phyloP scores from a whole-genome alignment of 2,113 vertebrate genomes.

The Sinosuthora webbiana region DNA sequence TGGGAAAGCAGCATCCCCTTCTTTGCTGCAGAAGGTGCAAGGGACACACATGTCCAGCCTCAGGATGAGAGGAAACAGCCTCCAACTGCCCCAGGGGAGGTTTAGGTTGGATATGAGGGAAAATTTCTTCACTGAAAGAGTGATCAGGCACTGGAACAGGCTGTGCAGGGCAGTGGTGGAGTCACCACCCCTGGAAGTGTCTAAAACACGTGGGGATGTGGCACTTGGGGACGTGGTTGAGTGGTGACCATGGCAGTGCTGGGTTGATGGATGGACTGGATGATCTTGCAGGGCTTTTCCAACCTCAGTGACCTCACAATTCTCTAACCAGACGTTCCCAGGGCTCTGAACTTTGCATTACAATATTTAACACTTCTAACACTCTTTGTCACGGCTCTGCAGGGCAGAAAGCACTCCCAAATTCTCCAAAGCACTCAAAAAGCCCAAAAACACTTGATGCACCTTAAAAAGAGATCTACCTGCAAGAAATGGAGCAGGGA shows the following conservation, averaged over 20 bases:
- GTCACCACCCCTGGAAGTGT: neutral
- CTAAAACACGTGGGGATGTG: neutral
- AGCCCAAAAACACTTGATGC: neutral
- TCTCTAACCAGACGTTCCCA: neutral
- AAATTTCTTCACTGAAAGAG: neutral
- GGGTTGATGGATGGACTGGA: neutral
- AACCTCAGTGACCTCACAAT: neutral
- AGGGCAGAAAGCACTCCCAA: neutral
- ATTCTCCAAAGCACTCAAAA: neutral
- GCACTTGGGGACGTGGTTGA: neutral
- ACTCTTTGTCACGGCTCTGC: accelerated
- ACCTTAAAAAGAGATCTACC: neutral
- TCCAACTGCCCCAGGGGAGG: neutral
- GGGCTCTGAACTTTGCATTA: neutral
- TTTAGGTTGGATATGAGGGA: neutral
- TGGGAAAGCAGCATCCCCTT: neutral
- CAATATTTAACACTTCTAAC: neutral
- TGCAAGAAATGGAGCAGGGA: neutral
- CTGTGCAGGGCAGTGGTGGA: neutral
- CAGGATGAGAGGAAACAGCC: neutral
- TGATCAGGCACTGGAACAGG: neutral
- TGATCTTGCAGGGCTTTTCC: neutral
- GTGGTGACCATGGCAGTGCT: neutral
- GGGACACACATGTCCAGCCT: neutral
- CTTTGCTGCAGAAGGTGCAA: neutral